These are phyloP conservation scores for Tenthredo amoena DNA, from an alignment of 2,888 invertebrate genomes.

Conservation along the genomic window DNA sequence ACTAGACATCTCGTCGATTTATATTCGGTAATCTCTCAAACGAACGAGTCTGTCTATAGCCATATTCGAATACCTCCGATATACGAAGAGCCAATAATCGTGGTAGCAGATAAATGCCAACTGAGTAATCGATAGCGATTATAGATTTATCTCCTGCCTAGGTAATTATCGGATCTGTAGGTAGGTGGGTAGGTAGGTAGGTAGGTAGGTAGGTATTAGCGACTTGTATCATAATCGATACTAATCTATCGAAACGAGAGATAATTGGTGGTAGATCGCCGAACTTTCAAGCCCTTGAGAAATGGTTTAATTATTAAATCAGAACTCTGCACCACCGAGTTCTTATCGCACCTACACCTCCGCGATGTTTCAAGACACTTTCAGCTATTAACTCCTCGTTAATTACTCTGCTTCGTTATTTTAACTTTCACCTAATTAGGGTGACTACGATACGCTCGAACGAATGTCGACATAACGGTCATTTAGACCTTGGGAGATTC, in stretches of 20 bases:
- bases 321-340: background rate
- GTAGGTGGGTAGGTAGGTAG: background rate
- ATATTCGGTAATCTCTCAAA: background rate
- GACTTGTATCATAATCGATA: background rate
- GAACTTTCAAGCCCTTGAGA: constrained; percentile 14
- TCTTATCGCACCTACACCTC: constrained; percentile 37
- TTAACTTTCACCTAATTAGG: constrained; percentile 21
- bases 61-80: background rate
- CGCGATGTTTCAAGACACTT: background rate
- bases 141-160: background rate
- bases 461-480: constrained; percentile 36
- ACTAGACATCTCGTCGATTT: background rate
- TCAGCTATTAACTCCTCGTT: constrained; percentile 27
- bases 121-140: background rate
- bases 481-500: constrained; percentile 9
- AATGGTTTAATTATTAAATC: constrained; percentile 27
- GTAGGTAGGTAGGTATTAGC: background rate
- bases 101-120: background rate
- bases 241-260: background rate
- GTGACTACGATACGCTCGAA: background rate
- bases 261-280: constrained; percentile 18
- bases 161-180: constrained; percentile 11
- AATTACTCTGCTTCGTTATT: constrained; percentile 29
- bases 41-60: background rate
- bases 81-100: background rate